Conservation (phyloP, 2,797 vertebrate species). For the Scleropages formosus region DNA sequence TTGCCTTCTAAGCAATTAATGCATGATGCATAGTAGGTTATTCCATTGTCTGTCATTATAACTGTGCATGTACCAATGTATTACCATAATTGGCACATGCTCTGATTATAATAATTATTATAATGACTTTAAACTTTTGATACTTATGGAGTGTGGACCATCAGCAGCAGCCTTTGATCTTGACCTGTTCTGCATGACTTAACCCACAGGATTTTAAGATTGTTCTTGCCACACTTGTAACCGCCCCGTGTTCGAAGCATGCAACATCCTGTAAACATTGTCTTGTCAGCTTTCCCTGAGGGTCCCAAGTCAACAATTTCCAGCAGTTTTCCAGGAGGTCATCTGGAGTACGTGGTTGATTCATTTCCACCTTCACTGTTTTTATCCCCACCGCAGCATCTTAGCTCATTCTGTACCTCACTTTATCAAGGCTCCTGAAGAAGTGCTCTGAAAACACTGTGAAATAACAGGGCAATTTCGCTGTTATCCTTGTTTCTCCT, state of each 20-base stretch:
- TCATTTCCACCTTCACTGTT: slow-evolving; percentile 20
- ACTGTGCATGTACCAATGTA: background rate
- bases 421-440: no score
- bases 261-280: no score
- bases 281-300: background rate
- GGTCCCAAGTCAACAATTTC: background rate
- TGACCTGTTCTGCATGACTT: background rate
- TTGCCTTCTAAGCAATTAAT: background rate
- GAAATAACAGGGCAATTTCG: no score
- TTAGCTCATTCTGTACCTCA: background rate
- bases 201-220: no score
- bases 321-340: background rate
- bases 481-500: no score
- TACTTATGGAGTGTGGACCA: background rate
- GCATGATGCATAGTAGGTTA: background rate
- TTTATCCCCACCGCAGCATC: background rate
- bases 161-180: background rate
- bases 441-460: no score
- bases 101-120: background rate
- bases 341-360: background rate
- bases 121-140: background rate
- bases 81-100: slow-evolving; percentile 3
- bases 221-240: no score
- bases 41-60: background rate
- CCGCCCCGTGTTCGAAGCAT: no score